These are phyloP conservation scores for Nymphicus hollandicus DNA, from an alignment of 2,113 vertebrate genomes.

Conservation along the genomic window DNA sequence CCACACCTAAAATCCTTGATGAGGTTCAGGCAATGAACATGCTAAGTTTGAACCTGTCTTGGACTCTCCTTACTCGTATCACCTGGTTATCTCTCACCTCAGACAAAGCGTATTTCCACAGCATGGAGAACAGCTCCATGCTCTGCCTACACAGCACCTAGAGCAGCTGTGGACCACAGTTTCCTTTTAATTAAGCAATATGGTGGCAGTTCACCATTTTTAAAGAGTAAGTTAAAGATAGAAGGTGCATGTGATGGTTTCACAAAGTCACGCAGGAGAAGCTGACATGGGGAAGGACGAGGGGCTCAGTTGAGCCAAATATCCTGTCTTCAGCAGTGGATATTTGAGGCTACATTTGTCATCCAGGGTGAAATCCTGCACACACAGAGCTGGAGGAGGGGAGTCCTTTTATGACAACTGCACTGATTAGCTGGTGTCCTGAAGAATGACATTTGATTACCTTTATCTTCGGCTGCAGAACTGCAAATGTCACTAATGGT, in stretches of 20 bases:
- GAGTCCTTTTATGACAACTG: constrained; percentile 34
- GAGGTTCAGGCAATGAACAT: background rate
- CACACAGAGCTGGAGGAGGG: constrained; percentile 19
- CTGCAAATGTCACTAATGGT: constrained; percentile 59
- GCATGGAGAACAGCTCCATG: background rate
- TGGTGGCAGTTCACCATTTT: background rate
- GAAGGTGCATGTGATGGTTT: background rate
- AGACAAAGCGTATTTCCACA: fast-evolving
- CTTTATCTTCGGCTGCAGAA: constrained; percentile 59
- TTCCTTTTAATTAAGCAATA: background rate
- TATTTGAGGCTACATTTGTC: constrained; percentile 30
- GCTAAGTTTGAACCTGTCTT: constrained; percentile 9
- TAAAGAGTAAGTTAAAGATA: background rate
- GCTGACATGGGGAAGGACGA: background rate
- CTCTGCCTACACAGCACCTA: background rate
- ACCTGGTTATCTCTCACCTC: background rate
- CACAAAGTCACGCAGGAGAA: background rate
- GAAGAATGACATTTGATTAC: constrained; percentile 64
- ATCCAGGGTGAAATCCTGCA: background rate
- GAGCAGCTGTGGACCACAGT: background rate
- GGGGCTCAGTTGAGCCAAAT: background rate
- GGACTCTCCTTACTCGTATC: background rate
- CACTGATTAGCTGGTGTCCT: constrained; percentile 57
- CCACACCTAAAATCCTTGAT: constrained; percentile 10
- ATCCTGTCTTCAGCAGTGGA: background rate